Conservation (phyloP, 1,140 invertebrate species). For the Helicoverpa armigera region DNA sequence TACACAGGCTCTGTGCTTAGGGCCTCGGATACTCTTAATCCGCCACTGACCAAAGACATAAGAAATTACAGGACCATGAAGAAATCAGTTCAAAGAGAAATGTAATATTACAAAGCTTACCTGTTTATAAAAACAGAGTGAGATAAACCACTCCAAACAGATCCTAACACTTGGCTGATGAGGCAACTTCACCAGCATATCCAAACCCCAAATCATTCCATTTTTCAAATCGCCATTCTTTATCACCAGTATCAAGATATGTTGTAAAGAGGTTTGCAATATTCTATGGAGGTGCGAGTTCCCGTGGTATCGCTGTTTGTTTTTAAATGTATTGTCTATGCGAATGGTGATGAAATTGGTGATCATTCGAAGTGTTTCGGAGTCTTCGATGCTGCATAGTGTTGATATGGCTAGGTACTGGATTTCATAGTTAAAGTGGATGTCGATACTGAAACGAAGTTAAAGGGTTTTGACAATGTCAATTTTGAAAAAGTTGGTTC, state of each 20-base stretch:
- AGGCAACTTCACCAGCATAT: conserved; percentile 69
- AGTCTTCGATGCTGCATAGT: conserved; percentile 66
- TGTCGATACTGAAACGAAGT: conserved; percentile 59
- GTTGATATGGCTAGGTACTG: conserved; percentile 63
- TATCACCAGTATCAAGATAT: conserved; percentile 66
- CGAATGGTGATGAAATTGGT: conserved; percentile 62
- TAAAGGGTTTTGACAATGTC: too few relatives aligned
- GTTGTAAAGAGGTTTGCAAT: conserved; percentile 67
- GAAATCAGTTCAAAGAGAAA: too few relatives aligned
- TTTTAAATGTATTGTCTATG: conserved; percentile 73
- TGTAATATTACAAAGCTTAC: conserved; percentile 58
- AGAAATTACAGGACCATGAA: too few relatives aligned
- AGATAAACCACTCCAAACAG: conserved; percentile 75
- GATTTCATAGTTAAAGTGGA: conserved; percentile 72
- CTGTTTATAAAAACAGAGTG: conserved; percentile 68
- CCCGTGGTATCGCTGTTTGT: conserved; percentile 76
- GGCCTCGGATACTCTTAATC: too few relatives aligned
- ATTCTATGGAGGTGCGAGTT: conserved; percentile 70
- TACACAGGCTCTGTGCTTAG: too few relatives aligned
- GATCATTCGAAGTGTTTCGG: conserved; percentile 62
- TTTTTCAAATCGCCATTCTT: conserved; percentile 57
- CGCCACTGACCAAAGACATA: too few relatives aligned
- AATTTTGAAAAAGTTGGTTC: too few relatives aligned
- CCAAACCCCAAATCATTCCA: conserved; percentile 64
- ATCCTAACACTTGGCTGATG: conserved; percentile 74